Conservation (phyloP, 2,113 vertebrate species). For the Odobenus rosmarus region DNA sequence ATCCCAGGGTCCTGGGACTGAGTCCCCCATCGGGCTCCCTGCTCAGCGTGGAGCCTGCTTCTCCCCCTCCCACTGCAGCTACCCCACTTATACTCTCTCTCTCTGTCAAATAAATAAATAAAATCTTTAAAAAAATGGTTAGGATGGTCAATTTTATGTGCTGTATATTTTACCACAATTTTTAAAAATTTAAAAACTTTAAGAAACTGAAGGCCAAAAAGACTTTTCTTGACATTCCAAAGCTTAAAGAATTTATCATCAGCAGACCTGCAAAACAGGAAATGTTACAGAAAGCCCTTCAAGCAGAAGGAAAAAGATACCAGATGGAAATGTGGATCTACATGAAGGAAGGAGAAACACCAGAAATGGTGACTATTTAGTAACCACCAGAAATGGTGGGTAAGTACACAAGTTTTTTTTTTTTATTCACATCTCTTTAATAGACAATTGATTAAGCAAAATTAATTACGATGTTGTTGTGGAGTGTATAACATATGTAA, state of each 20-base stretch:
- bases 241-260: neutral
- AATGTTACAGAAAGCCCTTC: neutral
- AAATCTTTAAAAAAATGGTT: neutral
- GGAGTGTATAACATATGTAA: neutral
- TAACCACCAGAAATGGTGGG: neutral
- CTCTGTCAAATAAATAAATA: too few relatives aligned
- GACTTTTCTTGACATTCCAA: neutral
- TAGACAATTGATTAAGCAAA: neutral
- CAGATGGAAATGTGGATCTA: neutral
- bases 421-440: neutral
- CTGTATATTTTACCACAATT: neutral
- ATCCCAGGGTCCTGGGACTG: too few relatives aligned
- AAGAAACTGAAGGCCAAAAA: neutral
- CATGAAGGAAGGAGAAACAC: neutral
- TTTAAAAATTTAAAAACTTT: neutral
- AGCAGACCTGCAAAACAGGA: neutral
- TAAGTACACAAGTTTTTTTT: neutral
- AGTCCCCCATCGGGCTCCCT: too few relatives aligned
- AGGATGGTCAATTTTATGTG: neutral
- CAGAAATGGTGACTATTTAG: neutral
- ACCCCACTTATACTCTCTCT: too few relatives aligned
- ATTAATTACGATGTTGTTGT: neutral
- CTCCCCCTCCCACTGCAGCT: too few relatives aligned
- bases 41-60: too few relatives aligned
- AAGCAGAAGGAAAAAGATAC: neutral